phyloP scores from a whole-genome alignment of 2,113 vertebrate species.

The Catharus fuscescens region DNA sequence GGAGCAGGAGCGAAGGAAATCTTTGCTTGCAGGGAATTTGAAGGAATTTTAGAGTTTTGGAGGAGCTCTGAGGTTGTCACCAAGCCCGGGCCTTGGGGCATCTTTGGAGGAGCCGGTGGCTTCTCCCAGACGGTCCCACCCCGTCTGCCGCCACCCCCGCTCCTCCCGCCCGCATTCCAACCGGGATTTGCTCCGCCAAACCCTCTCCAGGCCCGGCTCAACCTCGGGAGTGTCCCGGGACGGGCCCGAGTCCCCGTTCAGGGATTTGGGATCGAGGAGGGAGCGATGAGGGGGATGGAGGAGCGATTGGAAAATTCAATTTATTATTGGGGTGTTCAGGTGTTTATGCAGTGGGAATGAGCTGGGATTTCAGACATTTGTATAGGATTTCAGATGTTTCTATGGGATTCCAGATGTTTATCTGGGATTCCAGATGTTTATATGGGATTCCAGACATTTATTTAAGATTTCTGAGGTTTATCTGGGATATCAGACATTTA shows the following conservation, averaged over 20 bases:
- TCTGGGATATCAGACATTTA: not conserved
- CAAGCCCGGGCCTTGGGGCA: not conserved
- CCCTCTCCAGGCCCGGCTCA: not conserved
- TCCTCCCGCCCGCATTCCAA: not conserved
- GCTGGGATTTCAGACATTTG: no score
- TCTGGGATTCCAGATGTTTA: no score
- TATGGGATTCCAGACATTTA: not conserved
- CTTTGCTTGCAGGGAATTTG: accelerated
- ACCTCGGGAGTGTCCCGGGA: not conserved
- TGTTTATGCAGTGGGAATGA: accelerated
- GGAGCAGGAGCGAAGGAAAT: not conserved
- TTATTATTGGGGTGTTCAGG: accelerated
- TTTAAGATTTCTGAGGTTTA: not conserved
- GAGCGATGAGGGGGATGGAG: not conserved
- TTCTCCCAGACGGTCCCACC: not conserved
- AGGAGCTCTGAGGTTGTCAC: not conserved
- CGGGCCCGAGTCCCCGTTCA: accelerated
- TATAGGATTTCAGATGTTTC: not conserved
- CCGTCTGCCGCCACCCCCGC: not conserved
- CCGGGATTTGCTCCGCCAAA: not conserved
- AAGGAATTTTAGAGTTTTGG: not conserved
- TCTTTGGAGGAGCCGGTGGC: not conserved
- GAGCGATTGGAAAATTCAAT: not conserved
- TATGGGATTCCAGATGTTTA: no score
- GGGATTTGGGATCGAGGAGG: not conserved